Base-by-base conservation (phyloP, 2,797 vertebrate species). In the Cossypha heuglini region DNA sequence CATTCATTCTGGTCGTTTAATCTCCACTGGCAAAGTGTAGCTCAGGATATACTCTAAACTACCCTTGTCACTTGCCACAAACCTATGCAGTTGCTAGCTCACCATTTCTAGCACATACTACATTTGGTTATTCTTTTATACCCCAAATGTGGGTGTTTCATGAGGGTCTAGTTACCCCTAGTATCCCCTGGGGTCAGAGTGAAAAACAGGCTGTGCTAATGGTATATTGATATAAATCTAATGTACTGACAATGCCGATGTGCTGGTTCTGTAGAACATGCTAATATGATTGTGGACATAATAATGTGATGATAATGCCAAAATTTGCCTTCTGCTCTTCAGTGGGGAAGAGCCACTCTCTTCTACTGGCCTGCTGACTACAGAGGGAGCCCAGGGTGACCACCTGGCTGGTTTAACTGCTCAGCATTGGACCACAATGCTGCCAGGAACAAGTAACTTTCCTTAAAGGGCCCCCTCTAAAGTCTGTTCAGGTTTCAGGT, bases 151-250 rank as follows among this genome's bases (percentile, higher is more conserved):
- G 22, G 12, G 14, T 16, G 24, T 49, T 75, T 78, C 28, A 28
- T 0, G 3, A 3, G 18, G 29, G 16, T 45, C 37, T 16, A 1
- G 3, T 49, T 77, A 51, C 12, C 12, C 9, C 21, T 28, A 3
- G 19, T 25, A 45, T 2, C 3, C 18, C 10, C 37, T 43, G 25
- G 17, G 13, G 24, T 62, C 51, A 79, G 16, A 24, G 4, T 54
- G 38, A 82, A 58, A 76, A 93, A 86, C 38, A 52, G 12, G 13
- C 18, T 64, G n/a, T 40, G 17, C 4, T 51, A 69, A 11, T 42
- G 10, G 26, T 46, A 52, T 15, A 26, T 35, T 42, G 12, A 24
- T 68, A 25, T 28, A n/a, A 37, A 54, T 59, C 35, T 46, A 31
- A 33, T 38, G 16, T 16, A 20, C 19, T 49, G 18, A 29, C 20